Conservation (phyloP, 1,140 invertebrate species). For the Frieseomelitta varia region DNA sequence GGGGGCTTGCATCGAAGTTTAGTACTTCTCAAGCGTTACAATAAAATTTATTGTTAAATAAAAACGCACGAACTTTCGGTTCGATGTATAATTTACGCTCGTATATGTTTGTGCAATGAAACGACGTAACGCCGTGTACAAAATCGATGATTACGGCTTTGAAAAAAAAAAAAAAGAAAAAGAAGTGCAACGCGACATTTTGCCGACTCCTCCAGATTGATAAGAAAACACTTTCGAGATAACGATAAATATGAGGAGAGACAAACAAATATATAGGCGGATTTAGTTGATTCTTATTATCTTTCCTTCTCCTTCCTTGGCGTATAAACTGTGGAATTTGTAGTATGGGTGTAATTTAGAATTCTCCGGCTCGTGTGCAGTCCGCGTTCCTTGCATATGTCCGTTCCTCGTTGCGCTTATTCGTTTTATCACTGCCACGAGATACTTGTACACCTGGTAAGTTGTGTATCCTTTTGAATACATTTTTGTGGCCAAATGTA, state of each 20-base stretch:
- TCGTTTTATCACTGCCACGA: conserved; percentile 1
- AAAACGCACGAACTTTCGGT: too few species aligned
- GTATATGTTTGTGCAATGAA: not conserved
- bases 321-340: not conserved
- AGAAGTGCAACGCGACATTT: not conserved
- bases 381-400: not conserved
- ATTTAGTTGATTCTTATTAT: not conserved
- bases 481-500: not conserved
- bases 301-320: not conserved
- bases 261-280: not conserved
- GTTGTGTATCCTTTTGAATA: not conserved
- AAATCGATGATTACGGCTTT: not conserved
- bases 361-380: conserved; percentile 16
- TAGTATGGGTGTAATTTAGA: not conserved
- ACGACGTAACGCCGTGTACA: not conserved
- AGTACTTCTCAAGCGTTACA: too few species aligned
- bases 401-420: conserved; percentile 7
- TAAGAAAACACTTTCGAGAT: conserved; percentile 7
- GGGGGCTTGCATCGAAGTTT: too few species aligned
- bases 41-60: too few species aligned
- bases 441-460: not conserved
- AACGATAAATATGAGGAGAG: not conserved
- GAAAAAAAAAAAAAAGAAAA: not conserved
- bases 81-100: not conserved
- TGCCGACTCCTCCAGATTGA: not conserved